phyloP scores from a whole-genome alignment of 92 coral and sea anemone species.

The Scolanthus callimorphus region DNA sequence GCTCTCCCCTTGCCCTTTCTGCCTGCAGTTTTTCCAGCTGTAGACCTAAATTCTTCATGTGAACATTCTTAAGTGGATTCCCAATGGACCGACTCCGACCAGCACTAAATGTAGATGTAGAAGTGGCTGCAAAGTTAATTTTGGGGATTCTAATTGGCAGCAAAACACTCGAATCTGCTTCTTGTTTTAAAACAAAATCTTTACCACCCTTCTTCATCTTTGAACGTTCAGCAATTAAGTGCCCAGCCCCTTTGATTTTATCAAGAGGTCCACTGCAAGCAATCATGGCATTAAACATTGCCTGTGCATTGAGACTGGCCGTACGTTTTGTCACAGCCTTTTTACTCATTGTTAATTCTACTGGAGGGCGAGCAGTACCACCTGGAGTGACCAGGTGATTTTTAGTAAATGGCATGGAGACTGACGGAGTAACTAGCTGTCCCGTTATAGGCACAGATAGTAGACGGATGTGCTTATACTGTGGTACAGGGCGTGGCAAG shows the following conservation, averaged over 20 bases:
- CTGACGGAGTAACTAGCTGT: slow-evolving; percentile 75
- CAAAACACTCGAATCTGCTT: slow-evolving; percentile 35
- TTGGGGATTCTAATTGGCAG: slow-evolving; percentile 83
- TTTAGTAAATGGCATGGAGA: slow-evolving; percentile 86
- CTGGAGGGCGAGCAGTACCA: slow-evolving; percentile 81
- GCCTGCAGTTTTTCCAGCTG: slow-evolving; percentile 78
- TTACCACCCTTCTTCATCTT: slow-evolving; percentile 55
- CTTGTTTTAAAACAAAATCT: slow-evolving; percentile 41
- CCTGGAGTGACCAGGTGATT: slow-evolving; percentile 92
- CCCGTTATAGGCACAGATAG: slow-evolving; percentile 90
- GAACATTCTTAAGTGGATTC: slow-evolving; percentile 68
- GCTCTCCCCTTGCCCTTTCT: slow-evolving; percentile 54
- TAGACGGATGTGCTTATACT: slow-evolving; percentile 64
- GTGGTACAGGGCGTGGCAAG: slow-evolving; percentile 66
- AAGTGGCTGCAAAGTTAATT: slow-evolving; percentile 98
- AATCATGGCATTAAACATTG: slow-evolving; percentile 92
- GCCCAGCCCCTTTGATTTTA: slow-evolving; percentile 58
- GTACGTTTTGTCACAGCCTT: slow-evolving; percentile 86
- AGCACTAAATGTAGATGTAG: slow-evolving; percentile 91
- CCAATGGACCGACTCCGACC: slow-evolving; percentile 87
- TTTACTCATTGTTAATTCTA: slow-evolving; percentile 82
- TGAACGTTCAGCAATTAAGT: slow-evolving; percentile 43
- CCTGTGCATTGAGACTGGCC: slow-evolving; percentile 86
- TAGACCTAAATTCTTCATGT: slow-evolving; percentile 57
- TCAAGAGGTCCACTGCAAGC: slow-evolving; percentile 77